Evolutionary conservation across 1,140 invertebrate genomes (phyloP).

Genomic region (Antheraea mylitta): DNA sequence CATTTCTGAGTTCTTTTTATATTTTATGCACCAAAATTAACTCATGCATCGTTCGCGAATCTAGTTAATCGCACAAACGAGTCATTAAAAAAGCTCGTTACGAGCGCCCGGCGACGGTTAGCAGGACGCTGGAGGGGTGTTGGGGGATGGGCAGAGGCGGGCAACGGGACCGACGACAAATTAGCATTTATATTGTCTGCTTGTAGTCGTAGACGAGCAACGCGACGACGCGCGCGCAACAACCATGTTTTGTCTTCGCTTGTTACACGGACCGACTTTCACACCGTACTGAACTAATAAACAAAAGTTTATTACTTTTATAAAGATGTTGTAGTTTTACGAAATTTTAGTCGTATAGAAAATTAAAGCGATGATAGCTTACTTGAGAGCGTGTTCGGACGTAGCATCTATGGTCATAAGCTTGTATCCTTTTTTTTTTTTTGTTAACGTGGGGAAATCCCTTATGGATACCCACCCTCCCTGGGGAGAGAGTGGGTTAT

Average conservation of each 20-base stretch:
- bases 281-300: constrained; percentile 10
- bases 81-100: constrained; percentile 27
- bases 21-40: neutral
- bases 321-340: too few relatives aligned
- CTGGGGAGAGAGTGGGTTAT: too few relatives aligned
- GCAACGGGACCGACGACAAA: constrained; percentile 8
- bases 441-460: too few relatives aligned
- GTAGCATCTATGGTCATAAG: too few relatives aligned
- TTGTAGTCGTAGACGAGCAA: neutral
- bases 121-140: neutral
- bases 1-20: too few relatives aligned
- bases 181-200: constrained; percentile 30
- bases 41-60: neutral
- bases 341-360: too few relatives aligned
- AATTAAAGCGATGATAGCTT: too few relatives aligned
- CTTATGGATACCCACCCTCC: too few relatives aligned
- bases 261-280: constrained; percentile 8
- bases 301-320: neutral
- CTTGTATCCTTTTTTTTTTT: too few relatives aligned
- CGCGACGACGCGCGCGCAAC: constrained; percentile 21
- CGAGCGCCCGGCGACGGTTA: neutral
- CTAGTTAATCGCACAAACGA: constrained; percentile 19
- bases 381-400: too few relatives aligned
- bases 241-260: constrained; percentile 10
- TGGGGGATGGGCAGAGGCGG: neutral